These are phyloP conservation scores for Gulo gulo DNA, from an alignment of 2,113 vertebrate species.

Conservation along the genomic window DNA sequence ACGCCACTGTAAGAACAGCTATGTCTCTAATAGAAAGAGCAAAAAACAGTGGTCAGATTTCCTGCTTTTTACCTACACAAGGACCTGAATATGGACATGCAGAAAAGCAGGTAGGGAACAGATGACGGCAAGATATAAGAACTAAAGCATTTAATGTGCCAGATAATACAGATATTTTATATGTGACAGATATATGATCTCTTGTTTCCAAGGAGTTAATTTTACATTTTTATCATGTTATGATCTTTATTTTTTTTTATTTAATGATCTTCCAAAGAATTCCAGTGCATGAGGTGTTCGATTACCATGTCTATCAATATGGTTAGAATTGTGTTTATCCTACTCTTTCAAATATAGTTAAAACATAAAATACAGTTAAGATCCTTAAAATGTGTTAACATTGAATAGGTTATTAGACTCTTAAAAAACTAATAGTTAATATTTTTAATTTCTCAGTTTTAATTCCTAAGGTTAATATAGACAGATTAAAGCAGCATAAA, in stretches of 20 bases:
- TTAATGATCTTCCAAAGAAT: conserved; percentile 18
- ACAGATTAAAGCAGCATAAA: background rate
- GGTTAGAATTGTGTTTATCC: conserved; percentile 9
- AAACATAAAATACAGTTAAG: background rate
- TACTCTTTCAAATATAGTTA: background rate
- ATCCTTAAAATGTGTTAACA: background rate
- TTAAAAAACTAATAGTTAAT: background rate
- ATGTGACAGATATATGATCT: background rate
- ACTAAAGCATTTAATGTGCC: background rate
- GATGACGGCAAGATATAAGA: background rate
- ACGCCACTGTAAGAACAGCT: conserved; percentile 96
- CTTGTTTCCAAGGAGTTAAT: background rate
- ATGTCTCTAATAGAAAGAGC: conserved; percentile 96
- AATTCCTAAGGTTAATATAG: background rate
- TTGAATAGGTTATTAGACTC: background rate
- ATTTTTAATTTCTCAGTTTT: background rate
- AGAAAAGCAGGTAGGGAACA: conserved; percentile 91
- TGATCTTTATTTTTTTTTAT: conserved; percentile 25
- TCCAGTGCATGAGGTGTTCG: background rate
- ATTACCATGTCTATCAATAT: background rate
- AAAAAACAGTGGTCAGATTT: conserved; percentile 93
- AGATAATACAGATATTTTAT: background rate
- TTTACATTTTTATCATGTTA: background rate
- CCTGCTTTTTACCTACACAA: conserved; percentile 90
- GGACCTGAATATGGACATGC: conserved; percentile 94